phyloP scores from a whole-genome alignment of 2,113 vertebrate species.

The Etheostoma spectabile region DNA sequence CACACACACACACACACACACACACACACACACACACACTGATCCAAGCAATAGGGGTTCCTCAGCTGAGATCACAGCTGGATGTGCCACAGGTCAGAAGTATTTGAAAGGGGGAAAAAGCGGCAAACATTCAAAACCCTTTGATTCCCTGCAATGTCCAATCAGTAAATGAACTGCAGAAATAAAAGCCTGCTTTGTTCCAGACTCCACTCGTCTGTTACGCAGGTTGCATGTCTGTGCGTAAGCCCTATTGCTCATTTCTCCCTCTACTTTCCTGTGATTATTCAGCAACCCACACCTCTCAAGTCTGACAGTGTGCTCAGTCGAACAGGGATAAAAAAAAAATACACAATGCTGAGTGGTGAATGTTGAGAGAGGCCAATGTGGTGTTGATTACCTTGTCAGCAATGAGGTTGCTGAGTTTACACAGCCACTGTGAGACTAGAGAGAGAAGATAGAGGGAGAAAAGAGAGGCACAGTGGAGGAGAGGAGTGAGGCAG shows the following conservation, averaged over 20 bases:
- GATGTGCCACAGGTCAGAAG: constrained; percentile 50
- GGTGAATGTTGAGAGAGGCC: constrained; percentile 41
- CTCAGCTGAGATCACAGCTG: constrained; percentile 63
- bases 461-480: constrained; percentile 39
- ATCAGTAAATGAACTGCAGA: constrained; percentile 57
- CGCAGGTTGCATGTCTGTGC: constrained; percentile 47
- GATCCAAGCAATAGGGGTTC: constrained; percentile 48
- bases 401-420: constrained; percentile 69
- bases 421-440: constrained; percentile 60
- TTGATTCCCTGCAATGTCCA: constrained; percentile 54
- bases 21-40: constrained; percentile 23
- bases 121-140: constrained; percentile 23
- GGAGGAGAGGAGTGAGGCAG: constrained; percentile 62
- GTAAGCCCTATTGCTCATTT: constrained; percentile 11
- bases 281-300: constrained; percentile 57
- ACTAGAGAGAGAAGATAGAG: constrained; percentile 45
- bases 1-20: constrained; percentile 18
- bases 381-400: constrained; percentile 73
- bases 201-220: constrained; percentile 39
- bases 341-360: constrained; percentile 58
- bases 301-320: constrained; percentile 20
- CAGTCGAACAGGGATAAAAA: constrained; percentile 28
- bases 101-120: constrained; percentile 30
- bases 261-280: constrained; percentile 38
- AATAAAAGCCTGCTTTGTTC: constrained; percentile 29